Evolutionary conservation across 2,113 vertebrate species (phyloP).

Genomic region (Dasyurus viverrinus): DNA sequence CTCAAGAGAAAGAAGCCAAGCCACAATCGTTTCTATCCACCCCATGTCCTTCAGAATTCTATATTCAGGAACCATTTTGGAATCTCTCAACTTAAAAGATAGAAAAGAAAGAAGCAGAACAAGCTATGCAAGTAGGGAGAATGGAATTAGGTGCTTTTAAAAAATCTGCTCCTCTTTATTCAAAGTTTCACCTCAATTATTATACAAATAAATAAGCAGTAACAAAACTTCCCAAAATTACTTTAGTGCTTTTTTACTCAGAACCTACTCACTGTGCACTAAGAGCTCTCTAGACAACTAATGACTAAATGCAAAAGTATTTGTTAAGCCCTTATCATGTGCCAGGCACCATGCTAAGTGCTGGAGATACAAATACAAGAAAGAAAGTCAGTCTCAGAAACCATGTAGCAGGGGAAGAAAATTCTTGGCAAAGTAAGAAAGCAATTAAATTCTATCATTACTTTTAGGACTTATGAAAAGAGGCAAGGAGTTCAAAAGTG

Average conservation of each 20-base stretch:
- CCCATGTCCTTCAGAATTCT: slow-evolving; percentile 46
- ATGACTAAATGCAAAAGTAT: not conserved
- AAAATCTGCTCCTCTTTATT: slow-evolving; percentile 10
- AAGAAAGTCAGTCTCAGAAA: not conserved
- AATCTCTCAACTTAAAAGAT: slow-evolving; percentile 56
- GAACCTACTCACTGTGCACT: slow-evolving; percentile 27
- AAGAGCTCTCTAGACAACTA: slow-evolving; percentile 46
- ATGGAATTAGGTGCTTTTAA: slow-evolving; percentile 10
- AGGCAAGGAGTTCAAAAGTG: slow-evolving; percentile 35
- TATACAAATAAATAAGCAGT: slow-evolving; percentile 1
- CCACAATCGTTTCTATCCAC: slow-evolving; percentile 7
- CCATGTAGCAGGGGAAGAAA: not conserved
- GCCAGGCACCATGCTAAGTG: not conserved
- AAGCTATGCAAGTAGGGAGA: slow-evolving; percentile 7
- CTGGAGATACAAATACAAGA: no score
- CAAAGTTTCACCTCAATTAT: slow-evolving; percentile 30
- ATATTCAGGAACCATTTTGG: slow-evolving; percentile 48
- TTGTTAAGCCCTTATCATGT: not conserved
- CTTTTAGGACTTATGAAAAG: slow-evolving; percentile 11
- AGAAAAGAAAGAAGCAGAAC: slow-evolving; percentile 46
- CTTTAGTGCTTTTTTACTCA: slow-evolving; percentile 12
- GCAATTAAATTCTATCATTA: not conserved
- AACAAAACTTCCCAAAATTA: slow-evolving; percentile 3
- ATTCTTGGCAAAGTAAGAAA: slow-evolving; percentile 34
- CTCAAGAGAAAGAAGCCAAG: slow-evolving; percentile 50